These are phyloP conservation scores for Pantherophis guttatus DNA, from an alignment of 2,113 vertebrate genomes.

Conservation along the genomic window DNA sequence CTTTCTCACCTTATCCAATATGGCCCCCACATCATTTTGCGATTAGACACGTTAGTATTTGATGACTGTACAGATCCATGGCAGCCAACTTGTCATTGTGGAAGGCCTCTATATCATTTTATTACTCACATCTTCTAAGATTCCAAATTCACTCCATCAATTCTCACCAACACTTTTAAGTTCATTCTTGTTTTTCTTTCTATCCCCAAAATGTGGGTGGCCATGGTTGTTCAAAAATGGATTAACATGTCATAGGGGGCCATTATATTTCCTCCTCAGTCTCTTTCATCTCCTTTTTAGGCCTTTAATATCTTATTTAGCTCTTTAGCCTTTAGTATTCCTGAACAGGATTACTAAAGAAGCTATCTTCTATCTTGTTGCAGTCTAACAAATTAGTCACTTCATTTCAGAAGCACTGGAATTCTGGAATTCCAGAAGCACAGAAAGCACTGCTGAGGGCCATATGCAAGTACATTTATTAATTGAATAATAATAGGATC, in stretches of 20 bases:
- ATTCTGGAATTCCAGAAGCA: too few species aligned
- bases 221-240: background rate
- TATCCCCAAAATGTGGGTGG: background rate
- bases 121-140: too few species aligned
- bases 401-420: background rate
- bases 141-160: background rate
- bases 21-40: background rate
- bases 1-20: background rate
- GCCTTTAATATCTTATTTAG: background rate
- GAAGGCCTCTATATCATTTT: background rate
- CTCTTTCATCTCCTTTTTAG: background rate
- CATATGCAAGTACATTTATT: background rate
- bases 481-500: background rate
- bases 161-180: background rate
- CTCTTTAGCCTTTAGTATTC: background rate
- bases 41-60: background rate
- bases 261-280: background rate
- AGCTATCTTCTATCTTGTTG: background rate
- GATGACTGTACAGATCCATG: background rate
- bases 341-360: background rate
- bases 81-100: background rate
- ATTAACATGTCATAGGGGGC: background rate
- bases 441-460: background rate
- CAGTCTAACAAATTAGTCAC: background rate
- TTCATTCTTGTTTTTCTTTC: background rate